These are phyloP conservation scores for Drosophila ogumai DNA, from an alignment of 1,140 invertebrate genomes.

Conservation along the genomic window DNA sequence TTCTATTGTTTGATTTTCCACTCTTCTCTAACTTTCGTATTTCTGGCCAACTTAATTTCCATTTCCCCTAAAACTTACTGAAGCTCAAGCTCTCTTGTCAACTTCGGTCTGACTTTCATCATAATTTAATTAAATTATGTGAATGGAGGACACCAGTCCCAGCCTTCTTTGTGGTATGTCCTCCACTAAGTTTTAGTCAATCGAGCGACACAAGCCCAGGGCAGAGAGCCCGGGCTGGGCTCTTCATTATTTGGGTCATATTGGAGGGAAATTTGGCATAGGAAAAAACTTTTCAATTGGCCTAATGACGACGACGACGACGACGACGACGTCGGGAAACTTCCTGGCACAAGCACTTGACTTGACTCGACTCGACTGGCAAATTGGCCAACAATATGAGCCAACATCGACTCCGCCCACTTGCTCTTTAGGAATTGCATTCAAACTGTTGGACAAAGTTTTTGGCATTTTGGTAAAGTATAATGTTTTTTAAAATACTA, in stretches of 20 bases:
- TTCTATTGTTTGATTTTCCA: too few relatives aligned
- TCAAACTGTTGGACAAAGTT: constrained; percentile 39
- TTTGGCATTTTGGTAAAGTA: constrained; percentile 34
- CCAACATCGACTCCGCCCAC: constrained; percentile 19
- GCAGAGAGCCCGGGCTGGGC: neutral
- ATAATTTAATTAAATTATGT: constrained; percentile 75
- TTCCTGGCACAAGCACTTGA: constrained; percentile 44
- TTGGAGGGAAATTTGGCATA: constrained; percentile 35
- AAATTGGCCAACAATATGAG: constrained; percentile 55
- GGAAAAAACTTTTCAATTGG: constrained; percentile 56
- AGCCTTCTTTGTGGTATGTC: constrained; percentile 12
- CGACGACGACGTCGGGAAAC: constrained; percentile 31
- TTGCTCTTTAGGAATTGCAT: constrained; percentile 52
- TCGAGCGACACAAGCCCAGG: constrained; percentile 44
- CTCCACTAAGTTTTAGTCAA: constrained; percentile 32
- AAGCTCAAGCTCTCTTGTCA: constrained; percentile 30
- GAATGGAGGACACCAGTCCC: constrained; percentile 22
- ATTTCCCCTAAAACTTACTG: constrained; percentile 14
- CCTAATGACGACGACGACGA: constrained; percentile 32
- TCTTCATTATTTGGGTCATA: constrained; percentile 58
- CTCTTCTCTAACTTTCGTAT: neutral
- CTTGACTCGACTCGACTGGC: constrained; percentile 36
- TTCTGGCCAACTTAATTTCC: constrained; percentile 10
- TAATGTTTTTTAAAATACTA: constrained; percentile 78
- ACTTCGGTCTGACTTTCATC: constrained; percentile 29